These are phyloP conservation scores for Mastomys natalensis DNA, from an alignment of 2,113 vertebrate species.

Conservation along the genomic window DNA sequence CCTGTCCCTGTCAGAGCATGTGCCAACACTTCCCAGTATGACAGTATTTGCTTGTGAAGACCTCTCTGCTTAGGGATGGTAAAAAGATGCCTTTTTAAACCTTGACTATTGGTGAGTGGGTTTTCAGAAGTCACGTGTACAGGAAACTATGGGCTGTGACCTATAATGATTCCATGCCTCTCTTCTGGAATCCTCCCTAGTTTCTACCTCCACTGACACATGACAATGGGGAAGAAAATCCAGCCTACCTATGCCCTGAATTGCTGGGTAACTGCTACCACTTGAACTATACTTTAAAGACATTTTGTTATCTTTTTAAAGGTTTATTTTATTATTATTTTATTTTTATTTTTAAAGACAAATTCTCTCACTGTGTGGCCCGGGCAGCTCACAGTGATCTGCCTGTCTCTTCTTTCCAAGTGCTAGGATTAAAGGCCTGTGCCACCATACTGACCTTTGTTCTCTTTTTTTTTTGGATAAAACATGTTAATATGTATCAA, in stretches of 20 bases:
- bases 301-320: background rate
- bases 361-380: background rate
- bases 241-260: background rate
- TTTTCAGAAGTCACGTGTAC: background rate
- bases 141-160: background rate
- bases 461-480: background rate
- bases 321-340: background rate
- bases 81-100: background rate
- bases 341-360: background rate
- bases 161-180: too few species aligned
- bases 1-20: constrained; percentile 46
- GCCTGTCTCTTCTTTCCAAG: background rate
- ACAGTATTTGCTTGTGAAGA: background rate
- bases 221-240: background rate
- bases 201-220: background rate
- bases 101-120: background rate
- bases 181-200: too few species aligned
- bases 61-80: background rate
- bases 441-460: background rate
- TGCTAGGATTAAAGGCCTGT: background rate
- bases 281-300: background rate
- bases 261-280: background rate
- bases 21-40: background rate
- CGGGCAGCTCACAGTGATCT: background rate
- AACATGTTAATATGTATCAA: background rate